Percentiles rank a stretch among this genome's conserved stretches.
phyloP scores from a whole-genome alignment of 2,888 invertebrate species.

The Leptopilina myrica region DNA sequence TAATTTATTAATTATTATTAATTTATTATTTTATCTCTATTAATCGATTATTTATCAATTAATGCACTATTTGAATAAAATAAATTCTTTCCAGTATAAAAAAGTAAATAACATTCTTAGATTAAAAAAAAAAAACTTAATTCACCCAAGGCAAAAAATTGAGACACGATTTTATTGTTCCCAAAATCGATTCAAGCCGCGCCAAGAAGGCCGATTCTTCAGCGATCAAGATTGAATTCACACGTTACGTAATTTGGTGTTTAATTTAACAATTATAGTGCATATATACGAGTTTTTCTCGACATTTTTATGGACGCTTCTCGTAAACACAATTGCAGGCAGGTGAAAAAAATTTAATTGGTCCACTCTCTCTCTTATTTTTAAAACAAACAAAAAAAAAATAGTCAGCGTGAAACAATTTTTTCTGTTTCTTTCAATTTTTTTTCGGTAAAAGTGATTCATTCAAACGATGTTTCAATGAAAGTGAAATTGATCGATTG shows the following conservation, averaged over 20 bases:
- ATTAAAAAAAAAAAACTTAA: neutral
- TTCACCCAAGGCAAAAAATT: neutral
- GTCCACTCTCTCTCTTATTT: no score
- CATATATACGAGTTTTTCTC: neutral
- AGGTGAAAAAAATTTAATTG: no score
- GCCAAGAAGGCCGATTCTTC: neutral
- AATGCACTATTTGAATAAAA: no score
- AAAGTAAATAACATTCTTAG: no score
- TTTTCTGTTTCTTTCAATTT: neutral
- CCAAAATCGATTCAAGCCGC: neutral
- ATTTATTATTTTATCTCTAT: no score
- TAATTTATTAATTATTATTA: no score
- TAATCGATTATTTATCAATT: no score
- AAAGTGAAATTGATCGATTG: slow-evolving; percentile 23
- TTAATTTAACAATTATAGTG: slow-evolving; percentile 25
- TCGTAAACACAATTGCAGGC: neutral
- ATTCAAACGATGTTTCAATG: neutral
- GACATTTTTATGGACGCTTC: slow-evolving; percentile 7
- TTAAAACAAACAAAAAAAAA: neutral
- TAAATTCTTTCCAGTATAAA: no score
- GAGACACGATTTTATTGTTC: neutral
- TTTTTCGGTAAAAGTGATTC: neutral
- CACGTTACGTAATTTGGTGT: slow-evolving; percentile 16
- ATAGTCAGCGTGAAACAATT: neutral
- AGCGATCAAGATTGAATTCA: neutral